Evolutionary conservation across 1,140 invertebrate species (phyloP), one percentile per base, ranked within the genome.

Genomic region (Drosophila kanapiae): DNA sequence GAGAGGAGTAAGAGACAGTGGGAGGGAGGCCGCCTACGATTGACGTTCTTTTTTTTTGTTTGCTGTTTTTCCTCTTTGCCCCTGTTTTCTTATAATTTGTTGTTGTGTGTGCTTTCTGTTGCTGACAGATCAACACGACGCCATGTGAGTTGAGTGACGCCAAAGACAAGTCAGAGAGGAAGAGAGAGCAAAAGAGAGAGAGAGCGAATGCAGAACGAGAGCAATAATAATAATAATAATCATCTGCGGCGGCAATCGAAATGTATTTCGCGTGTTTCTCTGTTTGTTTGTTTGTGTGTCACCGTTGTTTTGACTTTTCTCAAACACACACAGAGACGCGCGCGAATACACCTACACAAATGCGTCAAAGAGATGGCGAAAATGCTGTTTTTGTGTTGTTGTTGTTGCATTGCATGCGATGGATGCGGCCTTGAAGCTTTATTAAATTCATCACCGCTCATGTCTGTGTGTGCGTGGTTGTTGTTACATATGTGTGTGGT

Each of bases 111-210:
- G 23, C 23, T 70, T 68, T 68, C 59, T 67, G 29, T 69, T 51
- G 45, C 63, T 72, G 69, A 72, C 67, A 47, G 62, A 67, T 49
- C 27, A 37, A 68, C 31, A 68, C 64, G 64, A 49, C 62, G 62
- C 43, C 61, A 71, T 69, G 56, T 78, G 74, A 78, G 75, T 78
- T 61, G 56, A 78, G 63, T 78, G 75, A 78, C 74, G 75, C 64
- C 75, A 57, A 78, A 78, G 54, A 38, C 38, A 59, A 74, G 38
- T 60, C 16, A 69, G 59, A 64, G 31, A 18, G 38, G 14, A 35
- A 40, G 9, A 23, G 29, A 33, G 58, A 38, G 35, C 13, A 38
- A 40, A n/a, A 18, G 37, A 29, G n/a, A 16, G 27, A 56, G 37
- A 35, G 35, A 27, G 56, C 27, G 31, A 61, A 61, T 56, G 53